A percentile compares a stretch with the other conserved stretches of the same genome.
phyloP scores from a whole-genome alignment of 2,113 vertebrate species.

The Heloderma charlesbogerti region DNA sequence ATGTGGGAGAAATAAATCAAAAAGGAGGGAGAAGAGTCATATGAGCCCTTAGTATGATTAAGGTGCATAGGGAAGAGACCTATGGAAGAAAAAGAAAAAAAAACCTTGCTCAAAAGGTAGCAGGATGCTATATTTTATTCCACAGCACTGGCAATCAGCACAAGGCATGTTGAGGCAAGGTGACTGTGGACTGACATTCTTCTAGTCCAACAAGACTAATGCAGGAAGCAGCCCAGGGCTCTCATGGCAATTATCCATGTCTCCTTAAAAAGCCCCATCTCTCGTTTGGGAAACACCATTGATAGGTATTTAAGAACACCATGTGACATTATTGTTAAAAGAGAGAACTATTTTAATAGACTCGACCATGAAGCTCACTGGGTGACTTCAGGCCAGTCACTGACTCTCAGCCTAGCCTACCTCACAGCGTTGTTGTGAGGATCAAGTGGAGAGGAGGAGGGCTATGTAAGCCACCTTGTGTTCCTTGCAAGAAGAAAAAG shows the following conservation, averaged over 20 bases:
- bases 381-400: too few relatives aligned
- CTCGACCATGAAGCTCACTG: too few relatives aligned
- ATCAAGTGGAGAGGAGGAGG: too few relatives aligned
- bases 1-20: not conserved
- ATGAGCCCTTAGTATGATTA: too few relatives aligned
- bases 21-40: too few relatives aligned
- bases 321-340: not conserved
- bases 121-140: not conserved
- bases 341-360: not conserved
- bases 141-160: not conserved
- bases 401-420: too few relatives aligned
- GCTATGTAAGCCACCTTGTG: too few relatives aligned
- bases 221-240: not conserved
- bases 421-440: too few relatives aligned
- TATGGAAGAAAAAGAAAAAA: not conserved
- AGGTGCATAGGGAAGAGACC: not conserved
- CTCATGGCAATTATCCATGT: not conserved
- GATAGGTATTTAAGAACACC: not conserved
- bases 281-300: not conserved
- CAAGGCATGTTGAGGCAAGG: not conserved
- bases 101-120: not conserved
- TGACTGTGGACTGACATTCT: not conserved
- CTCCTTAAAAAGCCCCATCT: not conserved
- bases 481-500: too few relatives aligned
- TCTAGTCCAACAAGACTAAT: not conserved